Percentiles rank a stretch among this genome's conserved stretches.
phyloP scores from a whole-genome alignment of 2,888 invertebrate genomes.

The Junonia oenone region DNA sequence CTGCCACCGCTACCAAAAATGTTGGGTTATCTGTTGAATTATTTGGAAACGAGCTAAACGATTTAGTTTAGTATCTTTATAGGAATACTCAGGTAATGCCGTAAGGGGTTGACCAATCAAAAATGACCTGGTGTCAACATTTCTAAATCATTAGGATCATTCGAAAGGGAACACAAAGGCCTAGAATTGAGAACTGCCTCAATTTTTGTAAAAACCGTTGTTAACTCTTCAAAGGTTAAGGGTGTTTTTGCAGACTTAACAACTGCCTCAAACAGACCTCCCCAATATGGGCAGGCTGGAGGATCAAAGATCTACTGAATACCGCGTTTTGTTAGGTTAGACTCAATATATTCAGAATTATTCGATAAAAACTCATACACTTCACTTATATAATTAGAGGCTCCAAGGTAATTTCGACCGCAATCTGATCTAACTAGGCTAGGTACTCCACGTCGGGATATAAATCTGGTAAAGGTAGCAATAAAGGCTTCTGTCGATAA shows the following conservation, averaged over 20 bases:
- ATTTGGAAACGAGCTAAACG: too few species aligned
- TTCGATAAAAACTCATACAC: too few species aligned
- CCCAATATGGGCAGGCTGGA: conserved; percentile 1
- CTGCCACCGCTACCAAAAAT: too few species aligned
- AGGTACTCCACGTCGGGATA: too few species aligned
- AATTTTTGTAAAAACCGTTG: conserved; percentile 6
- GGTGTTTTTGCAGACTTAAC: neutral
- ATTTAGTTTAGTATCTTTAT: too few species aligned
- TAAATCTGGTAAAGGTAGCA: too few species aligned
- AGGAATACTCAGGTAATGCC: neutral
- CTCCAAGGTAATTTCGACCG: too few species aligned
- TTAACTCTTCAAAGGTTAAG: conserved; percentile 7
- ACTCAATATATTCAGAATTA: too few species aligned
- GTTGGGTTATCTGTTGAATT: too few species aligned
- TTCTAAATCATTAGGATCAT: conserved; percentile 1
- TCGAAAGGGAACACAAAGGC: conserved; percentile 3
- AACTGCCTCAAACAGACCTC: neutral
- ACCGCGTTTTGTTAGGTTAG: neutral
- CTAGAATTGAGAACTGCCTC: conserved; percentile 10
- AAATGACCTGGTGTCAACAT: neutral
- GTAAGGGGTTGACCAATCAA: neutral
- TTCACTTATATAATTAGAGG: too few species aligned
- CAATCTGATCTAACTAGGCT: too few species aligned
- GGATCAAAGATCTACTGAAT: neutral
- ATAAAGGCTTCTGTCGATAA: too few species aligned